Evolutionary conservation across 53 echinoderm and acorn worm species (phyloP), one percentile per base, ranked within the genome.

Genomic region (Henricia sp.): DNA sequence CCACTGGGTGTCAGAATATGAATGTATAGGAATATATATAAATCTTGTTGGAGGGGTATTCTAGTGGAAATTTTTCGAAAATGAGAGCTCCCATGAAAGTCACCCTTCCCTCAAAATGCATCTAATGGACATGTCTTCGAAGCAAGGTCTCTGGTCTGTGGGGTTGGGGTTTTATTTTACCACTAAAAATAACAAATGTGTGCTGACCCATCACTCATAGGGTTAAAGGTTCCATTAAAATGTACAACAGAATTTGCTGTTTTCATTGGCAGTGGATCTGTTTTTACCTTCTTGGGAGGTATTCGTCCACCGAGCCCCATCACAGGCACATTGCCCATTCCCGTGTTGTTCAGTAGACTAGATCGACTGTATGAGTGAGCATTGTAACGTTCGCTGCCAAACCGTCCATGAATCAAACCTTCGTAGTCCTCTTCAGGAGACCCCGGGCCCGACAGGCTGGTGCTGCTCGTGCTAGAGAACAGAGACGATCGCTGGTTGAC

Each of bases 321-420:
- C 28, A 97, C 97, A 0, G 97, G 97, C 27, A 97, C 97, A 51
- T 97, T 97, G 0, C 97, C 97, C 97, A 97, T 97, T 14, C 97
- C 97, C 0, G 97, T 97, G n/a, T 82, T 90, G 24, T 82, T 44
- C 53, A 83, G 74, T 1, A 75, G 50, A 52, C 76, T 84, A 16
- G 67, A 68, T 37, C 82, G 70, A 30, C 67, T 86, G 9, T 82
- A 91, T 6, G 90, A 91, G 51, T 82, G 71, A 6, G 91, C 73
- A 10, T 76, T 73, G 65, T 94, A 54, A 8, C 91, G 67, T 77
- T 91, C 88, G 67, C 91, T 93, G 52, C 88, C 86, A 16, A 90
- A 88, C 37, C 91, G 82, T 44, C 76, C 89, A 66, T 93, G 94
- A 37, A 95, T 52, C 53, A 93, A 83, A 24, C 91, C 84, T 3